Base-by-base conservation (phyloP, 2,113 vertebrate genomes). In the Grammomys surdaster region DNA sequence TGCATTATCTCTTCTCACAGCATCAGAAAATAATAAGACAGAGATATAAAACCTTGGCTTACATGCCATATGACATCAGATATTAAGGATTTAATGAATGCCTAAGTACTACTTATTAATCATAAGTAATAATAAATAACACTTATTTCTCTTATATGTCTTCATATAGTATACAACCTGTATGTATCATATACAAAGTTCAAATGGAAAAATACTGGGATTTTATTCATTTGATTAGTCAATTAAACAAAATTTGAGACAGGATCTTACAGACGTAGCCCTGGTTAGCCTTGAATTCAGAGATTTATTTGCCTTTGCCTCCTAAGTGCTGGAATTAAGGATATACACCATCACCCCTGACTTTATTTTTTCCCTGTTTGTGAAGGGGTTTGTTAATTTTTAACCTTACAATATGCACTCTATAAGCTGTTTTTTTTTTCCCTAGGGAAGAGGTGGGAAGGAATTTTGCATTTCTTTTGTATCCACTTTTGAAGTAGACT, bases 351-450 rank as follows among this genome's bases (percentile, higher is more conserved):
- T 40, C 70, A 40, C n/a, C 17, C 19, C n/a, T 73, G 70, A n/a
- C 70, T 20, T 73, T 20, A 73, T 20, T n/a, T 73, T 7, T n/a
- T n/a, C 20, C 17, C 36, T 73, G 70, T 19, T 73, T 40, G 19
- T 73, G 70, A 40, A 73, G 36, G 17, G 17, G 7, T 10, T 7
- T 10, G n/a, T 85, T 96, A 92, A 89, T 86, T 40, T 91, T 93
- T 70, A 80, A 88, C 65, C 20, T 65, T 88, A 87, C 56, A 43
- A 16, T 67, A 73, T 89, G 46, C 5, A 54, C 76, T 93, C 56
- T 87, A 91, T 95, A 73, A 93, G 67, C 82, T 95, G 93, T 46
- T 93, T 96, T 97, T 69, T 75, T 46, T 82, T 40, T 40, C 40
- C 40, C 60, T 84, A 70, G 51, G 54, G 33, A 91, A 90, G 33